A percentile compares a stretch with the other conserved stretches of the same genome.
Conservation (phyloP, 2,113 vertebrate species). For the Archocentrus centrarchus region DNA sequence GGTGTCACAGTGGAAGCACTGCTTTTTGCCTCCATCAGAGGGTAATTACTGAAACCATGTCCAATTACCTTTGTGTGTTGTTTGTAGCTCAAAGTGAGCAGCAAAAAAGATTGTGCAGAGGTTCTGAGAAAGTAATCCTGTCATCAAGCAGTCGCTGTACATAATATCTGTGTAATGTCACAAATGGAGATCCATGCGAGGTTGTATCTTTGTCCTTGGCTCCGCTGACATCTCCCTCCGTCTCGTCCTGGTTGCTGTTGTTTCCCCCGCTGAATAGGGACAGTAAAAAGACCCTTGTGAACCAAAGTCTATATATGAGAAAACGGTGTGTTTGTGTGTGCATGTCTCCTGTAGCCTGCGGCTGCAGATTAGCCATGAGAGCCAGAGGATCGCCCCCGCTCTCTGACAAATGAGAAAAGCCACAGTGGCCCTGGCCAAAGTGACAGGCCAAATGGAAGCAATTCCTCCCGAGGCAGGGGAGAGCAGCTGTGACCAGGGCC, state of each 20-base stretch:
- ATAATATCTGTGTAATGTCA: background rate
- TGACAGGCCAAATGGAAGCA: slow-evolving; percentile 87
- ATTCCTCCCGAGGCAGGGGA: slow-evolving; percentile 84
- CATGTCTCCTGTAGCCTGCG: slow-evolving; percentile 56
- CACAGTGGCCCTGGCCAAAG: slow-evolving; percentile 79
- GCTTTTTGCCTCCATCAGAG: slow-evolving; percentile 33
- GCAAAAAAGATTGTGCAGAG: slow-evolving; percentile 10
- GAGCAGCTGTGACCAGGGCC: slow-evolving; percentile 83
- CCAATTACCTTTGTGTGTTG: slow-evolving; percentile 49
- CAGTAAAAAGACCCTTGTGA: slow-evolving; percentile 69
- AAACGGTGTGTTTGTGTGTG: slow-evolving; percentile 22
- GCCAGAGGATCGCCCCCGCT: slow-evolving; percentile 76
- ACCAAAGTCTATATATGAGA: slow-evolving; percentile 51
- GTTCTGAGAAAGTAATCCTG: slow-evolving; percentile 8
- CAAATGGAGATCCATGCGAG: slow-evolving; percentile 3
- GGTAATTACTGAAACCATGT: slow-evolving; percentile 57
- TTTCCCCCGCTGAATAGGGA: slow-evolving; percentile 28
- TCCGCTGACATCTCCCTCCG: slow-evolving; percentile 23
- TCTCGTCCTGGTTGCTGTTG: slow-evolving; percentile 34
- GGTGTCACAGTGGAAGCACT: slow-evolving; percentile 37
- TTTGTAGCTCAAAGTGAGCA: slow-evolving; percentile 30
- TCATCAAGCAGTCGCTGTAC: slow-evolving; percentile 11
- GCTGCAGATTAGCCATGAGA: slow-evolving; percentile 78
- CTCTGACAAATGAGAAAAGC: slow-evolving; percentile 83
- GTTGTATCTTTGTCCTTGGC: slow-evolving; percentile 44